Conservation (phyloP, 2,113 vertebrate species). For the Heterotis niloticus region DNA sequence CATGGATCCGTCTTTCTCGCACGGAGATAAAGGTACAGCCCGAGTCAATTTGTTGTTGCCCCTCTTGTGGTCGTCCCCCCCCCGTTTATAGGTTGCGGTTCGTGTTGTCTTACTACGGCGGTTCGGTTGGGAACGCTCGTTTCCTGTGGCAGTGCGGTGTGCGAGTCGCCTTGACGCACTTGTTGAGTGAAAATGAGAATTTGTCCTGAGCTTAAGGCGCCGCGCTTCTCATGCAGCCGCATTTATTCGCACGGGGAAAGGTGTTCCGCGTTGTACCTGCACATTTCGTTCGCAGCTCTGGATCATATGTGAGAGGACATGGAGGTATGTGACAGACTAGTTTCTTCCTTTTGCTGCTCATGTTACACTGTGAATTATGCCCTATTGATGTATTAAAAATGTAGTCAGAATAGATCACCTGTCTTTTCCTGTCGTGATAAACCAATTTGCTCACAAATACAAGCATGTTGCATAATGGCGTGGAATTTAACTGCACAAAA, state of each 20-base stretch:
- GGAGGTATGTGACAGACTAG: not conserved
- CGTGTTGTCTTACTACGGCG: not conserved
- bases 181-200: conserved; percentile 44
- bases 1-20: conserved; percentile 51
- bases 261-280: not conserved
- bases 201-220: conserved; percentile 27
- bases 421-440: not conserved
- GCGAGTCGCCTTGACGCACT: conserved; percentile 39
- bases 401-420: not conserved
- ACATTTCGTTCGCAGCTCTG: not conserved
- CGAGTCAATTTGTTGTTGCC: conserved; percentile 10
- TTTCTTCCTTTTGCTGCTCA: not conserved
- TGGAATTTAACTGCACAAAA: not conserved
- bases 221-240: conserved; percentile 20
- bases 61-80: not conserved
- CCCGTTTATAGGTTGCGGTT: not conserved
- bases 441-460: not conserved
- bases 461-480: not conserved
- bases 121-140: conserved; percentile 3
- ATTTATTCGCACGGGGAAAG: not conserved
- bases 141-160: conserved; percentile 21
- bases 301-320: not conserved
- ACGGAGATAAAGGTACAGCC: conserved; percentile 57
- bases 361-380: not conserved
- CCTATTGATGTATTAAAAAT: not conserved